Conservation (phyloP, 2,113 vertebrate genomes). For the Sitta europaea region DNA sequence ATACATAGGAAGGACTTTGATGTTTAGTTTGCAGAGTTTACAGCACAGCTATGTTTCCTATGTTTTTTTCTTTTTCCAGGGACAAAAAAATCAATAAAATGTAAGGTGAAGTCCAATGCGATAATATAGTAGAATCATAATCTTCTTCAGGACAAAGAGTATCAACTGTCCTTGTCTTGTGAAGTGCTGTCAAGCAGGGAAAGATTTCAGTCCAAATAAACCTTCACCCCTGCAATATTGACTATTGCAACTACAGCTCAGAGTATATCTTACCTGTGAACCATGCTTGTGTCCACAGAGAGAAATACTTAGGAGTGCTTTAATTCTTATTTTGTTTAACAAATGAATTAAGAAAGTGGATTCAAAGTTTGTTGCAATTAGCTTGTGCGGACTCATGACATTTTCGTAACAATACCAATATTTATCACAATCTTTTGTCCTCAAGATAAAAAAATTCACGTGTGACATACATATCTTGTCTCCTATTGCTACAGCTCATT, state of each 20-base stretch:
- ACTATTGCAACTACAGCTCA: neutral
- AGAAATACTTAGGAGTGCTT: neutral
- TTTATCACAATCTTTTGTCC: neutral
- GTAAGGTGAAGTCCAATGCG: neutral
- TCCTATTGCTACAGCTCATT: neutral
- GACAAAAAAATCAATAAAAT: neutral
- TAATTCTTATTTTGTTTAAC: neutral
- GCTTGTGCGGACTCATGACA: neutral
- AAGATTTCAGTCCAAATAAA: neutral
- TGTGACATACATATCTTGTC: neutral
- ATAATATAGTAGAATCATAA: neutral
- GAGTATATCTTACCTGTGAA: neutral
- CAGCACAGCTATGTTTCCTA: neutral
- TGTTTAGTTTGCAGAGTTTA: slow-evolving; percentile 4
- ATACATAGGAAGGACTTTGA: neutral
- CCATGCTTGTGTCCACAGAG: neutral
- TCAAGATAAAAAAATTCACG: neutral
- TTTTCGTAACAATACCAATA: slow-evolving; percentile 1
- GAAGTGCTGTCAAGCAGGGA: neutral
- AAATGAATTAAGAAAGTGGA: neutral
- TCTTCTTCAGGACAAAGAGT: neutral
- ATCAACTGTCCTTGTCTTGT: neutral
- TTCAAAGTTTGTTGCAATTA: neutral
- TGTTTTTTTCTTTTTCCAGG: neutral
- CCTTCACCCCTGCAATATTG: neutral